Evolutionary conservation across 1,140 invertebrate genomes (phyloP), one percentile per base, ranked within the genome.

Genomic region (Wiebesia pumilae): DNA sequence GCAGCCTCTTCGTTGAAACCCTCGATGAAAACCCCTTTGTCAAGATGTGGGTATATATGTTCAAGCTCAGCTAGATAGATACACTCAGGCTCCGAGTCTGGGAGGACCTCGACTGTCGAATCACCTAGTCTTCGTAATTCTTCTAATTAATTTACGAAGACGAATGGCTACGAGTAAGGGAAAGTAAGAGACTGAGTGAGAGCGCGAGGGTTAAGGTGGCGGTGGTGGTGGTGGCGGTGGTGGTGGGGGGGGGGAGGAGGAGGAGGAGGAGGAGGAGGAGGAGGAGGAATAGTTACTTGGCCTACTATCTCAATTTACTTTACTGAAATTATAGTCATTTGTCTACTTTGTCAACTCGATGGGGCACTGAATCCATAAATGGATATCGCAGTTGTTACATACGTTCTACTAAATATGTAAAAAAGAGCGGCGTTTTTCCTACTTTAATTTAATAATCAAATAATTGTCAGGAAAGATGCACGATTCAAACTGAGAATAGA

Each of bases 141-240:
- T 69, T 54, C 43, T 84, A 84, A 84, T 84, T 84, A 78, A 84
- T 84, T 84, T 85, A 85, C 43, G n/a, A 54, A 0, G 14, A 69
- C 38, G 9, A 58, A 54, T 43, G 38, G 7, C 27, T 10, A 35
- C 0, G 16, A 3, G 12, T 0, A 1, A 82, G 65, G 7, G 51
- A 16, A 43, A 14, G 21, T 12, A 16, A 69, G 38, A 38, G n/a
- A n/a, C n/a, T n/a, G n/a, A n/a, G n/a, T n/a, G n/a, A n/a, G n/a
- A n/a, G n/a, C n/a, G n/a, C n/a, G n/a, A n/a, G n/a, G n/a, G n/a
- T n/a, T n/a, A n/a, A n/a, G n/a, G n/a, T n/a, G n/a, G n/a, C n/a
- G n/a, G n/a, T n/a, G n/a, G n/a, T n/a, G n/a, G n/a, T n/a, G n/a
- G n/a, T n/a, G n/a, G n/a, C n/a, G n/a, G n/a, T n/a, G n/a, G n/a